Evolutionary conservation across 1,140 invertebrate genomes (phyloP).

Genomic region (Euura lappo): DNA sequence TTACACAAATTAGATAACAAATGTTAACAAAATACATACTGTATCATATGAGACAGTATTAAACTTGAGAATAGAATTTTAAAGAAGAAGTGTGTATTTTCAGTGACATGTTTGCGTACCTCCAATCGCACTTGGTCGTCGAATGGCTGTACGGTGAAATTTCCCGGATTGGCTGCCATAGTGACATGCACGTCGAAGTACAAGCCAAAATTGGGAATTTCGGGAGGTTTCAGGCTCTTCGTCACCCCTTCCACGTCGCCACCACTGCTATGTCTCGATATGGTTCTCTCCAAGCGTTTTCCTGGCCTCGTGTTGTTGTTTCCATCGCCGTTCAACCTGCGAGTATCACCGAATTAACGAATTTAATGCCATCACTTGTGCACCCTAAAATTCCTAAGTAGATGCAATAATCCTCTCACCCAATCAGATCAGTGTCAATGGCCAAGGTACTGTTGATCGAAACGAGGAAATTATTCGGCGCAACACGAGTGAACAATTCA

Average conservation of each 20-base stretch:
- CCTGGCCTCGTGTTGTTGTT: slow-evolving; percentile 34
- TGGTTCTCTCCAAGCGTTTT: slow-evolving; percentile 30
- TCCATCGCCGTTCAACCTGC: slow-evolving; percentile 33
- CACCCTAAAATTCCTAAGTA: too few species aligned
- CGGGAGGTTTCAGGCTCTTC: slow-evolving; percentile 40
- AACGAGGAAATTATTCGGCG: slow-evolving; percentile 62
- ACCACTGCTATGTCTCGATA: slow-evolving; percentile 5
- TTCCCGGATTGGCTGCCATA: slow-evolving; percentile 66
- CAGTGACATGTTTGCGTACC: slow-evolving; percentile 25
- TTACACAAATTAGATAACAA: too few species aligned
- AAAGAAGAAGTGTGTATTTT: too few species aligned
- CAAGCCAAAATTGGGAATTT: slow-evolving; percentile 49
- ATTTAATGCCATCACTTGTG: too few species aligned
- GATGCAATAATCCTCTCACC: too few species aligned
- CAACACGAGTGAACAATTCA: slow-evolving; percentile 67
- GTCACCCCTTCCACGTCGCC: slow-evolving; percentile 19
- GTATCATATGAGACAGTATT: too few species aligned
- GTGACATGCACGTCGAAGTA: slow-evolving; percentile 66
- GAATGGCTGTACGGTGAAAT: slow-evolving; percentile 60
- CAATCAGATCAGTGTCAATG: slow-evolving; percentile 47
- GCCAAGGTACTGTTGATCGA: slow-evolving; percentile 68
- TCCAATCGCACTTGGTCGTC: slow-evolving; percentile 25
- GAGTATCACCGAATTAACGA: too few species aligned
- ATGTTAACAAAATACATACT: too few species aligned
- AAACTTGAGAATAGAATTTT: too few species aligned